Evolutionary conservation across 2,888 invertebrate species (phyloP).

Genomic region (Mimachlamys varia): DNA sequence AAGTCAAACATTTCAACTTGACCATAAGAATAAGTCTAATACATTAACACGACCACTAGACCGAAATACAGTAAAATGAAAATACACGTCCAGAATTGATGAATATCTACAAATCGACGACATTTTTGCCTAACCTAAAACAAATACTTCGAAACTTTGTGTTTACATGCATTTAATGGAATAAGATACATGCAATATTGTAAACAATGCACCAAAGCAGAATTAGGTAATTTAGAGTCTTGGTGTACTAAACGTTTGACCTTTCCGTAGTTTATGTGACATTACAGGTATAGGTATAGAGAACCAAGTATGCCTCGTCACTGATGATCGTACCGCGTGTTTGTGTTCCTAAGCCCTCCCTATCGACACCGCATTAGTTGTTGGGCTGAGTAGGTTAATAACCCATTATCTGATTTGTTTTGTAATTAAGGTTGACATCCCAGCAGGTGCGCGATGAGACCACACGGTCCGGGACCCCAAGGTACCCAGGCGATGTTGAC

Average conservation of each 20-base stretch:
- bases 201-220: too few species aligned
- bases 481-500: neutral
- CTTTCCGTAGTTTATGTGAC: neutral
- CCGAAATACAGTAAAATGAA: too few species aligned
- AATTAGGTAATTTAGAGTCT: too few species aligned
- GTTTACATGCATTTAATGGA: too few species aligned
- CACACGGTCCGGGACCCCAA: neutral
- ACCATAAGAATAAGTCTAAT: too few species aligned
- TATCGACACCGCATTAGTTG: conserved; percentile 20
- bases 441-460: neutral
- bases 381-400: conserved; percentile 15
- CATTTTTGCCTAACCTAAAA: too few species aligned
- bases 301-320: neutral
- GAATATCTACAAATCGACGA: too few species aligned
- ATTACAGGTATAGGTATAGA: conserved; percentile 4
- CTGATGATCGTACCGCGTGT: neutral
- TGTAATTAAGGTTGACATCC: conserved; percentile 6
- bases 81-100: too few species aligned
- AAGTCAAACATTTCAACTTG: too few species aligned
- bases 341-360: neutral
- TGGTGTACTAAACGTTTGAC: neutral
- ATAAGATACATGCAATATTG: too few species aligned
- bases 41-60: too few species aligned
- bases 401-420: neutral
- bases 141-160: too few species aligned